A percentile compares a stretch with the other conserved stretches of the same genome.
phyloP scores from a whole-genome alignment of 2,888 invertebrate genomes.

The Hesperia comma region DNA sequence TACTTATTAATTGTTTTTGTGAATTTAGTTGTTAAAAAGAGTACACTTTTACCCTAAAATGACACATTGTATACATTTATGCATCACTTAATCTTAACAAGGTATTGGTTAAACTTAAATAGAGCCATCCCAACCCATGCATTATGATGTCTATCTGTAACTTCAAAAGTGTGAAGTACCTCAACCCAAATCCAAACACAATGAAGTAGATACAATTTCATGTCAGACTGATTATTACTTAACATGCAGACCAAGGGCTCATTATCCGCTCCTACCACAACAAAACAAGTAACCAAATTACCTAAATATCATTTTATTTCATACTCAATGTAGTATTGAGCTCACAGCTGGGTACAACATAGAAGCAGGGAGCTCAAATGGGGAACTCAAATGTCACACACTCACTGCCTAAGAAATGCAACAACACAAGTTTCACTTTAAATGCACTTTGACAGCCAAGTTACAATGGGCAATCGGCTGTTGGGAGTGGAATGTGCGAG shows the following conservation, averaged over 20 bases:
- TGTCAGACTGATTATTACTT: conserved; percentile 7
- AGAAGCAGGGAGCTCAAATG: conserved; percentile 47
- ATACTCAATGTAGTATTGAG: conserved; percentile 65
- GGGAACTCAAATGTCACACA: conserved; percentile 56
- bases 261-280: conserved; percentile 39
- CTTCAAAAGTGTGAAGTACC: conserved; percentile 51
- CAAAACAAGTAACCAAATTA: conserved; percentile 45
- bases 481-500: conserved; percentile 76
- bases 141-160: conserved; percentile 31
- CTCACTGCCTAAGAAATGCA: conserved; percentile 64
- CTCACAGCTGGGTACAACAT: conserved; percentile 63
- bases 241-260: conserved; percentile 1
- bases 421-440: conserved; percentile 64
- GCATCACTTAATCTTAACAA: background rate
- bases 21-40: too few relatives aligned
- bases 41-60: too few relatives aligned
- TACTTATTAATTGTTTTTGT: background rate
- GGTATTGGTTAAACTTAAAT: background rate
- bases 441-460: conserved; percentile 69
- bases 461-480: conserved; percentile 55
- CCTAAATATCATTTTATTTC: conserved; percentile 83
- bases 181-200: conserved; percentile 44
- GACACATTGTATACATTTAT: too few relatives aligned
- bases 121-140: background rate
- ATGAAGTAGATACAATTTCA: conserved; percentile 33